Conservation (phyloP, 2,888 invertebrate genomes). For the Cantharis flavilabris region DNA sequence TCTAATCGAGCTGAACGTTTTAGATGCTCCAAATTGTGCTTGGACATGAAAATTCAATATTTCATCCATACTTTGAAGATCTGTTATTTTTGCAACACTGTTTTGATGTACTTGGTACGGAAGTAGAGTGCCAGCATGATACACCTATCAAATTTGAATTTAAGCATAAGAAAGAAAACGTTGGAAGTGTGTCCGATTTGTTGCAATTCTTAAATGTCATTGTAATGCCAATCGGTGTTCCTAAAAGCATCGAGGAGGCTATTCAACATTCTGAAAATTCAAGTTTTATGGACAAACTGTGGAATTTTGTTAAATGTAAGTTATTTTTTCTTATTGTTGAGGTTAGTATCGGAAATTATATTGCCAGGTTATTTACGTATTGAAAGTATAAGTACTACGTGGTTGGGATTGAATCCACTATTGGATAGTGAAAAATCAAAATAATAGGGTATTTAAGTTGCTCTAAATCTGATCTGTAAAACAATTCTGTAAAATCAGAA, state of each 20-base stretch:
- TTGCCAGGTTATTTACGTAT: no score
- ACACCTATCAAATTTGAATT: background rate
- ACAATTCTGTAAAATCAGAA: no score
- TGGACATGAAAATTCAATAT: constrained; percentile 31
- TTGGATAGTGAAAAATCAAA: no score
- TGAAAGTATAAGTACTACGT: no score
- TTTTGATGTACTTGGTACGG: background rate
- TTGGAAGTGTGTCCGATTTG: background rate
- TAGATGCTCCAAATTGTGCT: constrained; percentile 34
- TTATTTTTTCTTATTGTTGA: background rate
- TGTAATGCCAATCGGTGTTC: background rate
- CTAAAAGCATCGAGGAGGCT: background rate
- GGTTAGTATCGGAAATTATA: no score
- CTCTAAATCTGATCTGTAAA: no score
- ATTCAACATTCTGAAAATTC: background rate
- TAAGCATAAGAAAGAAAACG: background rate
- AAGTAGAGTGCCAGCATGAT: background rate
- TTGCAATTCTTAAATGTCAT: background rate
- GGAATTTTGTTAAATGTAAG: constrained; percentile 31
- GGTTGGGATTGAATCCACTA: no score
- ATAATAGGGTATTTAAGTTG: no score
- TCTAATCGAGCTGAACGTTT: constrained; percentile 3
- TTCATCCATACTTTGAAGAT: constrained; percentile 32
- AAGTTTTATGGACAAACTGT: constrained; percentile 30
- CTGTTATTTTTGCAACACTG: constrained; percentile 18